Base-by-base conservation (phyloP, 2,797 vertebrate species). In the Champsocephalus gunnari region DNA sequence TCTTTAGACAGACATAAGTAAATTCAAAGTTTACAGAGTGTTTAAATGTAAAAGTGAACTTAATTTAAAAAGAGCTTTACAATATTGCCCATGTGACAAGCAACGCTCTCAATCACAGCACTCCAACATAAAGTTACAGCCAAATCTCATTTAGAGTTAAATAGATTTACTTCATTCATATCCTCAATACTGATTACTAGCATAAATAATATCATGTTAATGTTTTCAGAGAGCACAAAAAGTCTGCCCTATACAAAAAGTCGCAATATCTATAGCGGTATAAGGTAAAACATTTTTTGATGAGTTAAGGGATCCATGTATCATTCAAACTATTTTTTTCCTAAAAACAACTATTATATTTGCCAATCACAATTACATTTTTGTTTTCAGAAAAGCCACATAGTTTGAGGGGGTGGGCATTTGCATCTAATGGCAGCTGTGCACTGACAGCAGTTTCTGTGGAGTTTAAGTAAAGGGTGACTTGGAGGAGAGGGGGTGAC, bases 371-470 rank as follows among this genome's bases (percentile, higher is more conserved):
- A 34, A 13, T 38, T 32, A 28, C 28, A 28, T 62, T 5, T 12
- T 13, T 12, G 21, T 51, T n/a, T 41, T 21, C 24, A 47, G 21
- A 14, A 28, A 9, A 19, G 48, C n/a, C 44, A 19, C 48, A 21
- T 13, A 60, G 14, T 7, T 28, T 9, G 13, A 11, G 50, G 16
- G 16, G 45, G 19, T 13, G 47, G n/a, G 34, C 45, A 28, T 1
- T 13, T 49, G 49, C 3, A 3, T 79, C 21, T 71, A 14, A 73
- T 41, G 50, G 68, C 70, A 79, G 59, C 86, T 80, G 55, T 82
- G 79, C 81, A 78, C 50, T 66, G 77, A 76, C 84, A 89, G 87
- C 87, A 92, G 75, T 78, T 88, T 74, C 63, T 69, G 56, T 53
- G 16, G 58, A 14, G 50, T 32, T 77, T 48, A 62, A 69, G 45